Base-by-base conservation (phyloP, 2,113 vertebrate genomes). In the western clawed frog (Xenopus tropicalis) region DNA sequence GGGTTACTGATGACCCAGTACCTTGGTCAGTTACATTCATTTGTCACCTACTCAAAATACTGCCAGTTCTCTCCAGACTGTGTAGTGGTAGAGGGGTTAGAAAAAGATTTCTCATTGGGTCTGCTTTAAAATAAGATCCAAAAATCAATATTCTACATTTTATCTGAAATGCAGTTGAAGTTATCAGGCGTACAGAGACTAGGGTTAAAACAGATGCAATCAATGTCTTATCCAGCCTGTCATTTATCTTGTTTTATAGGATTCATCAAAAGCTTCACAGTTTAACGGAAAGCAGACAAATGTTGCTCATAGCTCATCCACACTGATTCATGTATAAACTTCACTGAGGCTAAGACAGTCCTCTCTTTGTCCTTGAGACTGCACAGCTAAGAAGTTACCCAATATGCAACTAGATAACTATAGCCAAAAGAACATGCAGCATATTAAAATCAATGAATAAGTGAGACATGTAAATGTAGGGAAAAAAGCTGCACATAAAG, bases 181-280 rank as follows among this genome's bases (percentile, higher is more conserved):
- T 62, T 63, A 54, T 51, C 46, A 69, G 66, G 58, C 24, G 66
- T 14, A 6, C 20, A 20, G 44, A 62, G 65, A 62, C 66, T 63
- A 69, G 66, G 66, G 58, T 69, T 76, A 69, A 76, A 65, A 63
- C 73, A 21, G 24, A 63, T 42, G 25, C 59, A 62, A 76, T 76
- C 73, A 76, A 76, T 76, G 66, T 62, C 58, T 76, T 37, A 56
- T 61, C 37, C 11, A 52, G 58, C 12, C 73, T 62, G 73, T 69
- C 73, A 76, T 76, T 69, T 76, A 69, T 76, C 66, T 69, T 56
- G 29, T 76, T 76, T 76, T 76, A 76, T 61, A 42, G 73, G 73
- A 76, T 76, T 76, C 64, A 69, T 76, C 73, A 63, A 52, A 69
- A 76, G 73, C 73, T 76, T 76, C 69, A 76, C 66, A 76, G 73